Base-by-base conservation (phyloP, 2,113 vertebrate genomes). In the Oryzias celebensis region DNA sequence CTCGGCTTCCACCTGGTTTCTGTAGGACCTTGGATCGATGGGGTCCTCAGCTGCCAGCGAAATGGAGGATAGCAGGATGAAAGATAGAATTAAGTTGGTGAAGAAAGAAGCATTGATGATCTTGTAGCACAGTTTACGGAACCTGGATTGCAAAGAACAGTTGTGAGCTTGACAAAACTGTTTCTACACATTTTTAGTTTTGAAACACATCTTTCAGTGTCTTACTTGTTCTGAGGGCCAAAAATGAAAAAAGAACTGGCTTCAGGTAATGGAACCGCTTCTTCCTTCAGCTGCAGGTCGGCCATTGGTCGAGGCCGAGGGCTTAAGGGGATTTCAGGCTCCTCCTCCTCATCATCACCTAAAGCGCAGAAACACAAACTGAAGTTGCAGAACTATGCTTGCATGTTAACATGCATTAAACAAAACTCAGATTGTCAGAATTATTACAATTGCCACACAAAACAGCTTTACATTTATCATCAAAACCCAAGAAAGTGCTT, bases 31-130 rank as follows among this genome's bases (percentile, higher is more conserved):
- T 0, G 96, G 93, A 45, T 94, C 93, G 22, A 99, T 97, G 70
- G 97, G 97, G 79, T 99, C 97, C 84, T 99, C 97, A 0, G 97
- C 97, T 2, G 97, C 97, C 83, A 99, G 88, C 0, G 97, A 96
- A 44, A 98, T 96, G n/a, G 96, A 98, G 84, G 96, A 98, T 71
- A 99, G 95, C 81, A 99, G 90, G 82, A 99, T 99, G 92, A 99
- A 98, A 62, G 97, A 91, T 53, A 99, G 93, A 90, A 99, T 99
- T 74, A 99, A 94, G 90, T 99, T 99, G 87, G 97, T 99, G 90
- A 99, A 99, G 83, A 94, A 94, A 1, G 97, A 96, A 75, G 96
- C 95, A 0, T 98, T 99, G 81, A 99, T 93, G 17, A 93, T 94
- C 70, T 95, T 94, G 86, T 98, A 96, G 78, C 96, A 99, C 20